phyloP scores from a whole-genome alignment of 1,140 invertebrate species.

The Ostrea edulis region DNA sequence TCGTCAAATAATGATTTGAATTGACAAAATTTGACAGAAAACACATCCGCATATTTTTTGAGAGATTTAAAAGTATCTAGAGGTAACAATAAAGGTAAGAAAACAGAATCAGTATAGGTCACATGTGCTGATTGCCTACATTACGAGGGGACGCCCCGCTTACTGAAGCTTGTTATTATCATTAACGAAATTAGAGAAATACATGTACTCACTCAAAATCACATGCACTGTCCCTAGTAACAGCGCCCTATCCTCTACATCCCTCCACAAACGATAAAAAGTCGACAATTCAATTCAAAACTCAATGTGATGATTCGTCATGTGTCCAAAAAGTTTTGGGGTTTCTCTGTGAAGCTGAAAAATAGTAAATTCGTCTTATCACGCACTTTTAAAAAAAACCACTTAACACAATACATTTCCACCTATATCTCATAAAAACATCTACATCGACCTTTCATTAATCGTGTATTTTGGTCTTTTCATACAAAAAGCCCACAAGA shows the following conservation, averaged over 20 bases:
- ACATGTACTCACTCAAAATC: neutral
- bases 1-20: too few relatives aligned
- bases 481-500: neutral
- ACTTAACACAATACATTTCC: slow-evolving; percentile 18
- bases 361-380: neutral
- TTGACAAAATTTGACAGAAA: too few relatives aligned
- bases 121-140: too few relatives aligned
- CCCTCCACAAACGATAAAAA: neutral
- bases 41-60: too few relatives aligned
- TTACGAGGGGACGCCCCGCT: too few relatives aligned
- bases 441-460: slow-evolving; percentile 23
- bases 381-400: neutral
- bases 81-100: too few relatives aligned
- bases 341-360: neutral
- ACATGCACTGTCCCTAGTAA: neutral
- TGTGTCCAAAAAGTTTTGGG: slow-evolving; percentile 4
- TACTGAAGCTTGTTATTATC: too few relatives aligned
- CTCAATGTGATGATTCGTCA: neutral
- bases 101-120: too few relatives aligned
- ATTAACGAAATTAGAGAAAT: neutral
- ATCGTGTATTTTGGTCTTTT: neutral
- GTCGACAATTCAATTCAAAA: neutral
- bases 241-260: neutral
- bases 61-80: too few relatives aligned
- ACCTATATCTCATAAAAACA: slow-evolving; percentile 10